Evolutionary conservation across 2,888 invertebrate genomes (phyloP), one percentile per base, ranked within the genome.

Genomic region (Morpho deidamia): DNA sequence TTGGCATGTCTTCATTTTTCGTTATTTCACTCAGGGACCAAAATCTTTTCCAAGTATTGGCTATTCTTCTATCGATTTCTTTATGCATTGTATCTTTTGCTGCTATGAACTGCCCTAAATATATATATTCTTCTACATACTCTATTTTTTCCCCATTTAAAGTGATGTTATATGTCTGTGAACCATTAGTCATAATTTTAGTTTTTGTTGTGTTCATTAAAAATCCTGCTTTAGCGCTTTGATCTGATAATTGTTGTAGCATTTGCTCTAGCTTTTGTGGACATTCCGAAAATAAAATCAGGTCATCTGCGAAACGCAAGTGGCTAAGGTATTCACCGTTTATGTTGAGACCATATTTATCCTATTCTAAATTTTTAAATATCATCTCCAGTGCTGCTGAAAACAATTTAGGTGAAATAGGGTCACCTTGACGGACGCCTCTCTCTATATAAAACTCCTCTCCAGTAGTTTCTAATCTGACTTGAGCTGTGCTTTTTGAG

Each of bases 41-140:
- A 37, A 45, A 45, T 45, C 37, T 45, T 11, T 45, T 52, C 23
- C 41, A 35, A n/a, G 42, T 46, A 23, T 53, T 53, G 4, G 52
- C 42, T 46, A 46, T 41, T 42, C 37, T 53, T 32, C 42, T 35
- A 35, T 37, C 33, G 33, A 33, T 35, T 37, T 11, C n/a, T n/a
- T n/a, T n/a, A n/a, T n/a, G n/a, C n/a, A n/a, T n/a, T n/a, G n/a
- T n/a, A n/a, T n/a, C n/a, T n/a, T n/a, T n/a, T n/a, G n/a, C n/a
- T n/a, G n/a, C n/a, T n/a, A n/a, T n/a, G n/a, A n/a, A n/a, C n/a
- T n/a, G n/a, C 35, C 11, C 37, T 42, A 46, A 38, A 11, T 46
- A 53, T n/a, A 47, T 7, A 12, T 53, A 47, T 42, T 53, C 47
- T 7, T 39, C 7, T 5, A 39, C n/a, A 11, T 8, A 39, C 10